Evolutionary conservation across 2,888 invertebrate genomes (phyloP), one percentile per base, ranked within the genome.

Genomic region (Chloroclysta siterata): DNA sequence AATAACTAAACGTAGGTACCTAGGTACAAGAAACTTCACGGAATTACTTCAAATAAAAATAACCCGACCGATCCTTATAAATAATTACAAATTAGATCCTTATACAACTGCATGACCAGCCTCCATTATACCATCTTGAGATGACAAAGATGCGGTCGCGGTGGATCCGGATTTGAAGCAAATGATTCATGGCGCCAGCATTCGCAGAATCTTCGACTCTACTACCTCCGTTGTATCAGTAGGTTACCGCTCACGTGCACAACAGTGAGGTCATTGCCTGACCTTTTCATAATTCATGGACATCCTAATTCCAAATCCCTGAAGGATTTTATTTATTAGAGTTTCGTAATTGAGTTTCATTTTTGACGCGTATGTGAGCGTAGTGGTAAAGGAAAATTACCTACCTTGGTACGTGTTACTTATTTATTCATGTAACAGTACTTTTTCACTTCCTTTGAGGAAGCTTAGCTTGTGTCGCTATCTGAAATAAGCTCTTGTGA

Each of bases 191-290:
- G 72, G 73, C 76, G 76, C 73, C 73, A 66, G 36, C 68, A 68
- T 88, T 88, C 87, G 77, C 75, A 72, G 88, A 87, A 87, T 72
- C 69, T 62, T 61, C 68, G 66, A 70, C 57, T 44, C 4, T 15
- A 22, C 10, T 46, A 46, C 17, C 46, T 8, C 22, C 36, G 53
- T 28, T 53, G 48, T 65, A 36, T 56, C 14, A 41, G 17, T 48
- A 58, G 53, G 60, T 33, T 29, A 29, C 46, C 44, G 41, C 15
- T 55, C 66, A 63, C 56, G 62, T 66, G 69, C 69, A 71, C 72
- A 74, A 70, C 73, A 72, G 72, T 83, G 85, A 87, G 87, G 84
- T 88, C 87, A 87, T 81, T 84, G 84, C 72, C 85, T 83, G 83
- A 84, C 83, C 84, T 82, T 82, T 76, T 76, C 70, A 54, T 75